These are phyloP conservation scores for Araneus ventricosus DNA, from an alignment of 1,140 invertebrate species.

Conservation along the genomic window DNA sequence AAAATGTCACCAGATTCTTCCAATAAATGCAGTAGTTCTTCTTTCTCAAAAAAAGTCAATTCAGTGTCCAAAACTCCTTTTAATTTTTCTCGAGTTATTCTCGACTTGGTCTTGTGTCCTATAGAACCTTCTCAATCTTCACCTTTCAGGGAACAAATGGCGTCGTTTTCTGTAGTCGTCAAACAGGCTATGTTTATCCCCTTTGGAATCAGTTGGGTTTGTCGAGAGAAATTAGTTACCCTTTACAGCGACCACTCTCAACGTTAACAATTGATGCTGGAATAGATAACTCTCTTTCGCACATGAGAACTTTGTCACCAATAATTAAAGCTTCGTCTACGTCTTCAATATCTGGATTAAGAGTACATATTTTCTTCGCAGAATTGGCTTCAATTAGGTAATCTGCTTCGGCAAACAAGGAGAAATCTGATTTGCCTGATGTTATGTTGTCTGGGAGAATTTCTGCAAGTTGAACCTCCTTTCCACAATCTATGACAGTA, in stretches of 20 bases:
- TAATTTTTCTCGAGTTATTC: background rate
- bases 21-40: background rate
- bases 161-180: slow-evolving; percentile 77
- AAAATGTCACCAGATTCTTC: background rate
- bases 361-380: background rate
- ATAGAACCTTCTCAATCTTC: too few species aligned
- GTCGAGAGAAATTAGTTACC: too few species aligned
- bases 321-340: too few species aligned
- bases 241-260: too few species aligned
- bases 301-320: too few species aligned
- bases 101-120: background rate
- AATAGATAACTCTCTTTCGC: too few species aligned
- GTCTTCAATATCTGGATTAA: too few species aligned
- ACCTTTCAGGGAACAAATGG: too few species aligned
- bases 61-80: slow-evolving; percentile 64
- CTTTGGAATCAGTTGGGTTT: background rate
- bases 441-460: background rate
- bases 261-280: too few species aligned
- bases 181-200: slow-evolving; percentile 9
- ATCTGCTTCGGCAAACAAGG: background rate
- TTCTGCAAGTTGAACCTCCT: background rate
- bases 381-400: background rate
- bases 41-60: background rate
- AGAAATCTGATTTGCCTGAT: background rate
- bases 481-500: background rate